phyloP scores from a whole-genome alignment of 23 tunicate genomes.

The Oikopleura dioica region DNA sequence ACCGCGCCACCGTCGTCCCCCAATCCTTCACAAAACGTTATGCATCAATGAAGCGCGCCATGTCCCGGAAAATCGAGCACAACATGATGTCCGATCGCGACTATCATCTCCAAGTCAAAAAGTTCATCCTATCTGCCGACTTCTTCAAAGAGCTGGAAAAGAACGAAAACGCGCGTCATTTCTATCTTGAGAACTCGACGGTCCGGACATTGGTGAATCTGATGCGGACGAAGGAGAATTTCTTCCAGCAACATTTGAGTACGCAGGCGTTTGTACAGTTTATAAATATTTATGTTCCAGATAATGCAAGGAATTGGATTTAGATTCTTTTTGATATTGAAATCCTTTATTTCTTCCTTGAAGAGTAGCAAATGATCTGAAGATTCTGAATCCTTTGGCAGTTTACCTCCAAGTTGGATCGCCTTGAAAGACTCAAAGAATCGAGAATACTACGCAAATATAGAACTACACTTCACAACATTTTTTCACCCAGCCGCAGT shows the following conservation, averaged over 20 bases:
- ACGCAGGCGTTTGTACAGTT: background rate
- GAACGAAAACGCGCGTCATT: background rate
- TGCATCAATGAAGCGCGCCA: background rate
- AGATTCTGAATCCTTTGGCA: no score
- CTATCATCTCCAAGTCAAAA: background rate
- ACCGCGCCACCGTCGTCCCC: background rate
- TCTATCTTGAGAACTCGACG: background rate
- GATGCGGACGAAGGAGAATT: background rate
- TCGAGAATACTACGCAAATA: background rate
- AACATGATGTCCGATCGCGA: background rate
- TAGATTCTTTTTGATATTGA: no score
- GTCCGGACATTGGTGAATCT: background rate
- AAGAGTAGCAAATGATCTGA: no score
- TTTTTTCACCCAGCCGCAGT: background rate
- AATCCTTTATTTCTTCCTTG: no score
- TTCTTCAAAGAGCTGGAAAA: background rate
- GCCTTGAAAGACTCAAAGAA: background rate
- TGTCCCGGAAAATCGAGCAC: background rate
- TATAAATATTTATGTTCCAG: background rate
- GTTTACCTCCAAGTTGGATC: background rate
- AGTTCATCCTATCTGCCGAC: background rate
- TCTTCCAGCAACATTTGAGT: background rate
- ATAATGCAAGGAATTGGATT: no score
- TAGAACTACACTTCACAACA: background rate
- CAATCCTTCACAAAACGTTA: background rate